A percentile compares a stretch with the other conserved stretches of the same genome.
phyloP scores from a whole-genome alignment of 2,113 vertebrate species.

The Dendrocopos noguchii region DNA sequence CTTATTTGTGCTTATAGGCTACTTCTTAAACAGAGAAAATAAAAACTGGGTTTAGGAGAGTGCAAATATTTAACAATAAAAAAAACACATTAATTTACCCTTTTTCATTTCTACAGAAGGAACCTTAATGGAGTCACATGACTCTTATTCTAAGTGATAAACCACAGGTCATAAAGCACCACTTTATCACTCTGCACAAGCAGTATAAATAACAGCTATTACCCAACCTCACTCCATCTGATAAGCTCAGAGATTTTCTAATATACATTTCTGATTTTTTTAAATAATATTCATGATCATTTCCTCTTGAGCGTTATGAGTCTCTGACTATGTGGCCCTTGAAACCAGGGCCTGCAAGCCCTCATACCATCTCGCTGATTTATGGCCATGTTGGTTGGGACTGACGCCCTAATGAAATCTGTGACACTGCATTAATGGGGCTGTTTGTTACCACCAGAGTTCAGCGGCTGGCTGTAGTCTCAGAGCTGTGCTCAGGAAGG shows the following conservation, averaged over 20 bases:
- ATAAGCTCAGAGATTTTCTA: slow-evolving; percentile 74
- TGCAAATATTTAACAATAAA: slow-evolving; percentile 78
- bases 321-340: slow-evolving; percentile 78
- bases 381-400: slow-evolving; percentile 76
- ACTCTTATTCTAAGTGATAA: slow-evolving; percentile 78
- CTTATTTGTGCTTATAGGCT: slow-evolving; percentile 58
- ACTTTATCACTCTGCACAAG: slow-evolving; percentile 77
- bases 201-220: slow-evolving; percentile 78
- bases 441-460: slow-evolving; percentile 81
- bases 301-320: slow-evolving; percentile 66
- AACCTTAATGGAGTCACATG: slow-evolving; percentile 76
- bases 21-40: slow-evolving; percentile 71
- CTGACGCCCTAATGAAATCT: slow-evolving; percentile 82
- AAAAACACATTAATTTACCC: slow-evolving; percentile 74
- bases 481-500: slow-evolving; percentile 30
- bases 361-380: slow-evolving; percentile 84
- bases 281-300: slow-evolving; percentile 75
- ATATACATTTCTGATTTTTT: slow-evolving; percentile 77
- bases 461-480: slow-evolving; percentile 62
- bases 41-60: slow-evolving; percentile 69
- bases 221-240: slow-evolving; percentile 73
- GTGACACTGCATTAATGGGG: slow-evolving; percentile 80
- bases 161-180: slow-evolving; percentile 79
- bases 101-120: slow-evolving; percentile 75
- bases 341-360: slow-evolving; percentile 72